These are phyloP conservation scores for Pogonophryne albipinna DNA, from an alignment of 2,797 vertebrate species.

Conservation along the genomic window DNA sequence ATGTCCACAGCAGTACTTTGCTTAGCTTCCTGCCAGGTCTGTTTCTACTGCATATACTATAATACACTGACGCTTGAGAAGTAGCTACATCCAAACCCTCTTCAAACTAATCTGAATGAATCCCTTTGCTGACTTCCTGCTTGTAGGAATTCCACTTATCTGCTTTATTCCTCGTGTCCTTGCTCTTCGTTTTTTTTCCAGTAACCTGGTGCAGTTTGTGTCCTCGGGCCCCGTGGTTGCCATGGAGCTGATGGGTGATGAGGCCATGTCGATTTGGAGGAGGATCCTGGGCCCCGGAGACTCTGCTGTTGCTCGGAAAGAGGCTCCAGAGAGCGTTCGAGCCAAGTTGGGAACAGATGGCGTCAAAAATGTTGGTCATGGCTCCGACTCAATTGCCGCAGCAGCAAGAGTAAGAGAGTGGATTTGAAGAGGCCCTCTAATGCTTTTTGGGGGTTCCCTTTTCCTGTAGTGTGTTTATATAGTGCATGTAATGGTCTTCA, in stretches of 20 bases:
- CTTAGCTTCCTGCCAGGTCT: too few relatives aligned
- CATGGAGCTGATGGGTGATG: slow-evolving; percentile 94
- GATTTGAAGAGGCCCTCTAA: too few relatives aligned
- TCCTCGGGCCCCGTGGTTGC: slow-evolving; percentile 91
- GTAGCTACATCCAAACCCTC: too few relatives aligned
- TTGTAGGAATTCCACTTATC: not conserved
- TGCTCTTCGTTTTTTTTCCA: slow-evolving; percentile 61
- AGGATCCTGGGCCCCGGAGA: slow-evolving; percentile 89
- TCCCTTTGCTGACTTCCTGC: slow-evolving; percentile 7
- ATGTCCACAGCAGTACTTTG: too few relatives aligned
- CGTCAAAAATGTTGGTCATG: slow-evolving; percentile 90
- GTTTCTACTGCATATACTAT: too few relatives aligned
- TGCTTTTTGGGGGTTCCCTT: too few relatives aligned
- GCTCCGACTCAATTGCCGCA: slow-evolving; percentile 90
- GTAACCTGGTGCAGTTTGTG: slow-evolving; percentile 91
- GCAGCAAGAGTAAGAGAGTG: slow-evolving; percentile 88
- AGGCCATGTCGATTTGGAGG: slow-evolving; percentile 91
- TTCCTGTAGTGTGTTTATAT: too few relatives aligned
- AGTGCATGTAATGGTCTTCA: too few relatives aligned
- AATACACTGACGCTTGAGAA: too few relatives aligned
- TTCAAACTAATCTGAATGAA: too few relatives aligned
- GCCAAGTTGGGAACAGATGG: slow-evolving; percentile 89
- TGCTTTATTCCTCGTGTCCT: not conserved
- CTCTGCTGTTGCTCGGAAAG: slow-evolving; percentile 80
- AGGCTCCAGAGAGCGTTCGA: slow-evolving; percentile 85